Evolutionary conservation across 2,888 invertebrate genomes (phyloP).

Genomic region (Slavum lentiscoides): DNA sequence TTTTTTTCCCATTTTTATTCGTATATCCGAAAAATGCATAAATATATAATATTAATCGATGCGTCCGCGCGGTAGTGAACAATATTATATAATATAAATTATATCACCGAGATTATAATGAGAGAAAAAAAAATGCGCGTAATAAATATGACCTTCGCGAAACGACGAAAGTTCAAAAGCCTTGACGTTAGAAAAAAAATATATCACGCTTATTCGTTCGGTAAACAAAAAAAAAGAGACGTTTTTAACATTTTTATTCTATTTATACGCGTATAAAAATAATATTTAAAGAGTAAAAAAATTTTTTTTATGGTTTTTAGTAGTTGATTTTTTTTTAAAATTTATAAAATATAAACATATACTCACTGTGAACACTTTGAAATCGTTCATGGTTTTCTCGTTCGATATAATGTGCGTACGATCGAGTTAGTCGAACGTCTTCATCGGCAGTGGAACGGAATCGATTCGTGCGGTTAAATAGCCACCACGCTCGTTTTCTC

Average conservation of each 20-base stretch:
- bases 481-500: constrained; percentile 36
- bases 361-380: constrained; percentile 36
- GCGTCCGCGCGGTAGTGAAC: too few relatives aligned
- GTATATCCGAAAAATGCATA: too few relatives aligned
- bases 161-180: constrained; percentile 18
- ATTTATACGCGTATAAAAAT: too few relatives aligned
- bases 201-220: neutral
- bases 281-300: too few relatives aligned
- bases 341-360: neutral
- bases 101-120: too few relatives aligned
- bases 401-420: constrained; percentile 17
- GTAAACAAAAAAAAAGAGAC: too few relatives aligned
- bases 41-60: too few relatives aligned
- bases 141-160: constrained; percentile 5
- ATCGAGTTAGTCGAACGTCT: constrained; percentile 40
- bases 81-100: neutral
- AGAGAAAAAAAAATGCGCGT: constrained; percentile 2
- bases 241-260: too few relatives aligned
- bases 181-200: constrained; percentile 6
- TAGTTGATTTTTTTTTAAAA: too few relatives aligned
- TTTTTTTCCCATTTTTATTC: too few relatives aligned
- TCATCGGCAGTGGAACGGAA: constrained; percentile 42
- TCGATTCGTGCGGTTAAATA: constrained; percentile 43
- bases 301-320: neutral
- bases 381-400: constrained; percentile 22